Conservation (phyloP, 2,888 invertebrate species). For the Nineta flava region DNA sequence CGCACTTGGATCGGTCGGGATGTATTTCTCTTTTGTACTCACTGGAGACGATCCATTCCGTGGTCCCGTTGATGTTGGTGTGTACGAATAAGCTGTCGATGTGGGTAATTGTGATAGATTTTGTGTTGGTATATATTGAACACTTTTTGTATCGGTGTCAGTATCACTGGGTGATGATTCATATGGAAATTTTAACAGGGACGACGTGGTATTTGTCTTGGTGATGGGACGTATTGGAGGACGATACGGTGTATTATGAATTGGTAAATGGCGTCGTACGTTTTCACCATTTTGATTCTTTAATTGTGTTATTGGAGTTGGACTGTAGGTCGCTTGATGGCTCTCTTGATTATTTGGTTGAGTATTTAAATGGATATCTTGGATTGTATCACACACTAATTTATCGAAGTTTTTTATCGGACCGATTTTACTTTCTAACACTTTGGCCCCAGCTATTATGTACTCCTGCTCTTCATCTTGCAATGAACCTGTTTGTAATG, state of each 20-base stretch:
- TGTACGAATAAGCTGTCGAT: neutral
- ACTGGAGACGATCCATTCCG: too few species aligned
- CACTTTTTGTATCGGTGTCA: too few species aligned
- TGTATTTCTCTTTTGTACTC: too few species aligned
- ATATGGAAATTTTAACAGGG: neutral
- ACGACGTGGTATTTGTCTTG: neutral
- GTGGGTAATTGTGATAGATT: neutral
- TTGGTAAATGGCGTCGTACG: neutral
- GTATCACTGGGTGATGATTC: neutral
- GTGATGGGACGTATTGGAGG: neutral
- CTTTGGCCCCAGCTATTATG: neutral
- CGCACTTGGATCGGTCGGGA: too few species aligned
- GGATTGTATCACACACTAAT: neutral
- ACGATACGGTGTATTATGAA: neutral
- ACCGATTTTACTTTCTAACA: neutral
- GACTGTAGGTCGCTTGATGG: neutral
- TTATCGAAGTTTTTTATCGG: neutral
- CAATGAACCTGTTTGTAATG: neutral
- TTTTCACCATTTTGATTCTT: neutral
- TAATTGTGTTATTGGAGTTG: neutral
- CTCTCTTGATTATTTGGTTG: too few species aligned
- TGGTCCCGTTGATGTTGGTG: too few species aligned
- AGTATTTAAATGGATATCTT: neutral
- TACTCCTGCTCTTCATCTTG: neutral
- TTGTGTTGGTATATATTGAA: neutral